These are phyloP conservation scores for Heliangelus exortis DNA, from an alignment of 2,797 vertebrate genomes.

Conservation along the genomic window DNA sequence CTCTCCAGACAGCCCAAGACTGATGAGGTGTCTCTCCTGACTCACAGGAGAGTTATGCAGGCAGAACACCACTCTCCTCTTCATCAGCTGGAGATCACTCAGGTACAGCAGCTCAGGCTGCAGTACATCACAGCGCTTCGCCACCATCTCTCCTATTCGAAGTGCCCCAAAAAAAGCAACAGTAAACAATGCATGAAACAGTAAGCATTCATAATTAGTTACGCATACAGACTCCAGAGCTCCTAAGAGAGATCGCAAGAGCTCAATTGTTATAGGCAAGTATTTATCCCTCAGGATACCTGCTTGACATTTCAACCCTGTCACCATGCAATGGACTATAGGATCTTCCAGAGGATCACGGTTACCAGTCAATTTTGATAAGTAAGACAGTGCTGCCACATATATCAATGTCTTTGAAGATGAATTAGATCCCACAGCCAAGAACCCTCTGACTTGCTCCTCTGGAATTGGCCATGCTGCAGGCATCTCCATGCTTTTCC, in stretches of 20 bases:
- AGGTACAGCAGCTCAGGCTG: constrained; percentile 37
- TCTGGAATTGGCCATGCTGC: constrained; percentile 45
- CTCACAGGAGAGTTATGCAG: neutral
- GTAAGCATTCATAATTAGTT: constrained; percentile 9
- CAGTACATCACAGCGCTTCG: neutral
- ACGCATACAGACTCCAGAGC: neutral
- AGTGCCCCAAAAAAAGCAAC: constrained; percentile 58
- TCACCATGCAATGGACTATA: neutral
- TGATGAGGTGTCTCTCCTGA: neutral
- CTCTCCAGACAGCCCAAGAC: neutral
- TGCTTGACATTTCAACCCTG: neutral
- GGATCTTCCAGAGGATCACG: constrained; percentile 9
- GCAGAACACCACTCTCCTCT: neutral
- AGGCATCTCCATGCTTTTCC: constrained; percentile 21
- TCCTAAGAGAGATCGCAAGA: constrained; percentile 27
- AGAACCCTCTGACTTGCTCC: constrained; percentile 47
- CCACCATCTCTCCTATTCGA: constrained; percentile 41
- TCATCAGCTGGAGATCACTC: constrained; percentile 1
- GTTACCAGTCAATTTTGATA: constrained; percentile 48
- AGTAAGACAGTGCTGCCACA: constrained; percentile 7
- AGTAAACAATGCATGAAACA: constrained; percentile 43
- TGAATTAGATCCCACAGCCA: constrained; percentile 6
- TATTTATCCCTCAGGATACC: constrained; percentile 25
- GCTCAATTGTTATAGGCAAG: constrained; percentile 24
- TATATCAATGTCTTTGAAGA: neutral